Percentiles rank a stretch among this genome's conserved stretches.
phyloP scores from a whole-genome alignment of 2,113 vertebrate species.

The Gasterosteus aculeatus region DNA sequence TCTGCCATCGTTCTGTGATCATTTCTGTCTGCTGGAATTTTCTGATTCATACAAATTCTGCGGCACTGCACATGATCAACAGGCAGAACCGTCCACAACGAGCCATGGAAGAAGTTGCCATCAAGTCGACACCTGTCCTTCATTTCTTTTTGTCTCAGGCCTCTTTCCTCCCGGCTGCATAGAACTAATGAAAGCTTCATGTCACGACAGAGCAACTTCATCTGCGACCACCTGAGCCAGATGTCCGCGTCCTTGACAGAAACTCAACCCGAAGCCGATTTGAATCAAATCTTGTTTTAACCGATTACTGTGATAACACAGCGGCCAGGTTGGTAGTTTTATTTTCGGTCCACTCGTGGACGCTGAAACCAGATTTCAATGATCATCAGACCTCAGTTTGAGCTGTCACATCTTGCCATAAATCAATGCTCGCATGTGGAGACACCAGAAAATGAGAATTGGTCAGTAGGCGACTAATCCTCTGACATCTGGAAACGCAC shows the following conservation, averaged over 20 bases:
- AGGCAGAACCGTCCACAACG: conserved; percentile 5
- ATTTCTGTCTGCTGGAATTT: conserved; percentile 27
- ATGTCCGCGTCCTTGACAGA: background rate
- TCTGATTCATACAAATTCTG: conserved; percentile 47
- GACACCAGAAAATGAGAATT: conserved; percentile 8
- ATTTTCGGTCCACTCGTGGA: background rate
- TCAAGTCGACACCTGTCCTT: conserved; percentile 6
- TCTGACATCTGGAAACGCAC: conserved; percentile 37
- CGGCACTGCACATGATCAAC: conserved; percentile 24
- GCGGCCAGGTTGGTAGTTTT: conserved; percentile 6
- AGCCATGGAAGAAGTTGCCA: background rate
- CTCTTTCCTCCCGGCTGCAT: conserved; percentile 26
- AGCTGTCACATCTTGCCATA: conserved; percentile 4
- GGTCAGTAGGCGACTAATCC: conserved; percentile 39
- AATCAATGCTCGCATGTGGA: conserved; percentile 16
- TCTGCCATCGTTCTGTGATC: conserved; percentile 11
- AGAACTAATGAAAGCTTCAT: conserved; percentile 28
- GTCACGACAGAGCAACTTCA: conserved; percentile 14
- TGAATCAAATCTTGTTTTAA: conserved; percentile 10
- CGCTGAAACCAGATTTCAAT: conserved; percentile 1
- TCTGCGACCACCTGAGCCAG: background rate
- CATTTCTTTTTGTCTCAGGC: background rate
- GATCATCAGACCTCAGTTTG: background rate
- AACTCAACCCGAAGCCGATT: conserved; percentile 3
- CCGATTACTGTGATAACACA: conserved; percentile 13